phyloP scores from a whole-genome alignment of 2,797 vertebrate genomes.

The Semotilus atromaculatus region DNA sequence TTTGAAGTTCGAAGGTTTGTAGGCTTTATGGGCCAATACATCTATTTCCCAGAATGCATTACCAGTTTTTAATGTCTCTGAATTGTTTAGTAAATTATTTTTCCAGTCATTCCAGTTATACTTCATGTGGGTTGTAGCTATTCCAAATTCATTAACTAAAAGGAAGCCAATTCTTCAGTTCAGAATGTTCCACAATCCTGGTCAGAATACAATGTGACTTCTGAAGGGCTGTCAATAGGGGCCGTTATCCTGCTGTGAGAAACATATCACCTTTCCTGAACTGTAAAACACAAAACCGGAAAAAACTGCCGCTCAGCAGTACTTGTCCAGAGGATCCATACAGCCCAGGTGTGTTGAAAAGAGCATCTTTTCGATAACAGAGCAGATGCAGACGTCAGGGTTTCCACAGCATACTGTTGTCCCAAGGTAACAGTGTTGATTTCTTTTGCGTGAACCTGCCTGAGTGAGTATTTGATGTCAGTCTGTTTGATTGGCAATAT shows the following conservation, averaged over 20 bases:
- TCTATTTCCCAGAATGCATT: not conserved
- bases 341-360: slow-evolving; percentile 28
- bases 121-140: not conserved
- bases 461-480: slow-evolving; percentile 39
- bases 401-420: slow-evolving; percentile 14
- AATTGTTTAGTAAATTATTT: not conserved
- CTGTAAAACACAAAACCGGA: not conserved
- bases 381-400: slow-evolving; percentile 31
- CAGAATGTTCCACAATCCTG: not conserved
- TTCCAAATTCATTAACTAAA: not conserved
- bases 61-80: not conserved
- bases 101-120: not conserved
- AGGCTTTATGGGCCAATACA: not conserved
- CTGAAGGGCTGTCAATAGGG: not conserved
- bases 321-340: slow-evolving; percentile 4
- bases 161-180: not conserved
- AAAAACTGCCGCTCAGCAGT: slow-evolving; percentile 12
- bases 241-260: slow-evolving; percentile 40
- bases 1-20: not conserved
- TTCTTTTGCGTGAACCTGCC: slow-evolving; percentile 63
- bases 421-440: slow-evolving; percentile 39
- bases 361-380: slow-evolving; percentile 42
- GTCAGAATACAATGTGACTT: not conserved
- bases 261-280: slow-evolving; percentile 45
- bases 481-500: slow-evolving; percentile 67